phyloP scores from a whole-genome alignment of 2,113 vertebrate genomes.

The Ibidorhyncha struthersii region DNA sequence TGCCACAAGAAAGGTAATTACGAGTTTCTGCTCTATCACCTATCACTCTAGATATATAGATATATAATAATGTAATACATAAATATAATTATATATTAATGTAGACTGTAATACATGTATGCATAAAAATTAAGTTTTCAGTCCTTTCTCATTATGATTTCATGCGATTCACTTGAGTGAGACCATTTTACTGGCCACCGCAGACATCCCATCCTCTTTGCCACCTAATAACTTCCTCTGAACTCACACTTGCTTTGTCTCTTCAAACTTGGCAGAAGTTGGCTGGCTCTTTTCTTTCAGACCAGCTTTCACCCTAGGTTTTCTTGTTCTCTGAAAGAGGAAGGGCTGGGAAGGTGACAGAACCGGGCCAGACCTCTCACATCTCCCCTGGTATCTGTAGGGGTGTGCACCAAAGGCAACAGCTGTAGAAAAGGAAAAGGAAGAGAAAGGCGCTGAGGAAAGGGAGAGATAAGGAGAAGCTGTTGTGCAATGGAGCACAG shows the following conservation, averaged over 20 bases:
- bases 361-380: neutral
- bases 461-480: slow-evolving; percentile 34
- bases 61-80: neutral
- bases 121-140: neutral
- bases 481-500: neutral
- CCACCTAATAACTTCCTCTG: slow-evolving; percentile 70
- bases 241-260: slow-evolving; percentile 55
- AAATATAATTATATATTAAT: neutral
- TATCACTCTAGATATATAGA: neutral
- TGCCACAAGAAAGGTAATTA: neutral
- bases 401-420: neutral
- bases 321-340: neutral
- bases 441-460: slow-evolving; percentile 2
- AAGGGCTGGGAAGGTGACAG: neutral
- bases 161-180: slow-evolving; percentile 33
- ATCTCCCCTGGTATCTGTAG: neutral
- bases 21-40: too few relatives aligned
- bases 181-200: slow-evolving; percentile 49
- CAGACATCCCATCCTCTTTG: slow-evolving; percentile 42
- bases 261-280: slow-evolving; percentile 63
- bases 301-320: neutral
- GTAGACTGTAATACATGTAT: neutral
- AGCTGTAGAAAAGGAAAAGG: slow-evolving; percentile 13
- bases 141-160: neutral
- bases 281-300: slow-evolving; percentile 20